Base-by-base conservation (phyloP, 2,797 vertebrate genomes). In the Enteromius argenteus region DNA sequence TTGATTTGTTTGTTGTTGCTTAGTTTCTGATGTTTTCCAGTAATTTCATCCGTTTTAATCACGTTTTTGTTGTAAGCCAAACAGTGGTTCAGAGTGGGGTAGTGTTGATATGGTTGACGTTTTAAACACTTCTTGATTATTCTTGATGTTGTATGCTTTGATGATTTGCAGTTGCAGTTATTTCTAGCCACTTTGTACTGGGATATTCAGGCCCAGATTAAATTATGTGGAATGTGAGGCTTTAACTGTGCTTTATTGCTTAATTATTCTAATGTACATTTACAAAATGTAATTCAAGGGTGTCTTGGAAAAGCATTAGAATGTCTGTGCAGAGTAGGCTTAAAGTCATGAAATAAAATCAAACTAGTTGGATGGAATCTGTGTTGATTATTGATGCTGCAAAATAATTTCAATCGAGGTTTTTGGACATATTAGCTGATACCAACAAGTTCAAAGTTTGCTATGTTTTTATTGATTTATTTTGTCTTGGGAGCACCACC, bases 191-290 rank as follows among this genome's bases (percentile, higher is more conserved):
- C 85, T 80, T 81, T 85, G 79, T 77, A 77, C 74, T 85, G 85
- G 78, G 82, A 51, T 83, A 71, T 88, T 78, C 81, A 83, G 78
- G 60, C 83, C 83, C 69, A 76, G 80, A 75, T 79, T 79, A 84
- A 85, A 88, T 81, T 30, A 73, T 86, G 86, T 89, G 86, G 85
- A 89, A 88, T 84, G 88, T 89, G 86, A 86, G 86, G 79, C 87
- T 90, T 88, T 85, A 86, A 81, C 56, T 86, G 89, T 90, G 87
- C 79, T 90, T 84, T 84, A 79, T 83, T 81, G 86, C 85, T 90
- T 86, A 86, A 89, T 77, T 87, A 90, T 88, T 88, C 84, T 84
- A 79, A 87, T 87, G 86, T 86, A 88, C 69, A 86, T 83, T 76
- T 83, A 85, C 87, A 75, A 83, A 84, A 84, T 87, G 87, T 80